These are phyloP conservation scores for Cataglyphis hispanica DNA, from an alignment of 1,140 invertebrate species.

Conservation along the genomic window DNA sequence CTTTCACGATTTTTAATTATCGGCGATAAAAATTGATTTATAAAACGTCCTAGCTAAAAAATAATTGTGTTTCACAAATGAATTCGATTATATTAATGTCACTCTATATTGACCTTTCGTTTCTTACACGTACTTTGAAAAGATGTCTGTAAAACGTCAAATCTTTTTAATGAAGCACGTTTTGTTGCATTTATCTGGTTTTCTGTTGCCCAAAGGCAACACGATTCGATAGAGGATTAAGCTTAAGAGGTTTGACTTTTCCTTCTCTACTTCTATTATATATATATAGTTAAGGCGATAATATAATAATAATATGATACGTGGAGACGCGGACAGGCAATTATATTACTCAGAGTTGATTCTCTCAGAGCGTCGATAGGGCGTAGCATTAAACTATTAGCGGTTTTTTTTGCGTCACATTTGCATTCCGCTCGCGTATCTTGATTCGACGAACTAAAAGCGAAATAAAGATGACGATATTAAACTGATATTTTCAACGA, in stretches of 20 bases:
- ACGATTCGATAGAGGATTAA: not conserved
- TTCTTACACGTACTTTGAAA: not conserved
- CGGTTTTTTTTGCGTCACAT: conserved; percentile 10
- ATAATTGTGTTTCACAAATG: not conserved
- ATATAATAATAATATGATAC: not conserved
- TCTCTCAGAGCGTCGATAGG: not conserved
- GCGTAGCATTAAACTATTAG: conserved; percentile 12
- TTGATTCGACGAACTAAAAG: not conserved
- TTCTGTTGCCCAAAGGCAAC: not conserved
- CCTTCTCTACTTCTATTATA: not conserved
- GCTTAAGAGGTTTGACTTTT: not conserved
- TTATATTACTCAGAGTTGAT: not conserved
- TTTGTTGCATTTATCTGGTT: not conserved
- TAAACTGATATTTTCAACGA: conserved; percentile 30
- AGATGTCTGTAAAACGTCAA: not conserved
- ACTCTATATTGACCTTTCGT: not conserved
- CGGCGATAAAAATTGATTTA: not conserved
- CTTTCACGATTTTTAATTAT: not conserved
- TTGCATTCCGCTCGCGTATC: conserved; percentile 5
- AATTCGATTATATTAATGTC: not conserved
- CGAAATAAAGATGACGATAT: conserved; percentile 28
- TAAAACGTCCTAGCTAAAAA: not conserved
- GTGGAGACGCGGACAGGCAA: not conserved
- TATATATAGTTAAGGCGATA: not conserved
- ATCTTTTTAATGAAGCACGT: not conserved